Base-by-base conservation (phyloP, 2,888 invertebrate genomes). In the Resseliella maxima region DNA sequence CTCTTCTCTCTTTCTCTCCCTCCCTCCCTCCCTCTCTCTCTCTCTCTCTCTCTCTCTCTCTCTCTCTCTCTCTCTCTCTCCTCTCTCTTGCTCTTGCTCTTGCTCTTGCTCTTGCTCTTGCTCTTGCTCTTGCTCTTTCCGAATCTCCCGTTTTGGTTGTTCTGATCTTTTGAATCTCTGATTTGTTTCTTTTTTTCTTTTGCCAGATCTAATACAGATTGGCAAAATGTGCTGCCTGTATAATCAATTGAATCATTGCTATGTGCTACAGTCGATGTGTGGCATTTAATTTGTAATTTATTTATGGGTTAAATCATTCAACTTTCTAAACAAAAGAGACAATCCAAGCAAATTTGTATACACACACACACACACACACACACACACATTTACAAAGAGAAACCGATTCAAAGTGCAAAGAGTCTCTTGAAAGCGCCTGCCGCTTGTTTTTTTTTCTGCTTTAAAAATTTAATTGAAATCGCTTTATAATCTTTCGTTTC, bases 211-310 rank as follows among this genome's bases (percentile, higher is more conserved):
- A 24, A n/a, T 59, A 59, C 24, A 59, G 59, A 24, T 59, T 59
- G 6, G 59, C 24, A 12, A n/a, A 8, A n/a, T 12, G 2, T 24
- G 24, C 59, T n/a, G n/a, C n/a, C n/a, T n/a, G n/a, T n/a, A n/a
- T n/a, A n/a, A 59, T 2, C 59, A 59, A 59, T 24, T 59, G 59
- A n/a, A 24, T 24, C 24, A 27, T 2, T 8, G n/a, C 59, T 59
- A 59, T 8, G 1, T n/a, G n/a, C n/a, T n/a, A n/a, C n/a, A 15
- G 24, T 27, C n/a, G 59, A 59, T 59, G 59, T 59, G 59, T 59
- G 27, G 59, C 59, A 59, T 59, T 59, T 59, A 59, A 24, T 59
- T 59, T 59, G 59, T 59, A 59, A 59, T 59, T 59, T 59, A 59
- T 59, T 59, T 59, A 59, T 24, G 59, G 59, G 59, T 59, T 59